Base-by-base conservation (phyloP, 2,113 vertebrate species). In the Platysternon megacephalum region DNA sequence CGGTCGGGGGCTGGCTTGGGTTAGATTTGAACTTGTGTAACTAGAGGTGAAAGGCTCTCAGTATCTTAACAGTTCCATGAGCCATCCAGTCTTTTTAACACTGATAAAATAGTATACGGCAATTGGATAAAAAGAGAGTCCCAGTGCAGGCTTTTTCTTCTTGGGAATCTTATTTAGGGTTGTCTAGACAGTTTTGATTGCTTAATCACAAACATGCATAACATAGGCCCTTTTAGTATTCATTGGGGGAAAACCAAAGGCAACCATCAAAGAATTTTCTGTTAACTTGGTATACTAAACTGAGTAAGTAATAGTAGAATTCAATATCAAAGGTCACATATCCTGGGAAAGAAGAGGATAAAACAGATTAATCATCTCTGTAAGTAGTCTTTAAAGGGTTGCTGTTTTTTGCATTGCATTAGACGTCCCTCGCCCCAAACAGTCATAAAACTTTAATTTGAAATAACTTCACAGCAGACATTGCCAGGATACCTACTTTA, bases 241-340 rank as follows among this genome's bases (percentile, higher is more conserved):
- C 61, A 95, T 58, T 58, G 42, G 49, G 58, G 87, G 82, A 78
- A 95, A 97, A 92, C 93, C 61, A 46, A 74, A 79, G 42, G 26
- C 93, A 51, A 93, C 90, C 26, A 89, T 92, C 72, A 53, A 44
- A 92, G 72, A 12, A 19, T 56, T 97, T 96, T 90, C 95, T 96
- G 95, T 93, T 89, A 44, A 74, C 78, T 85, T 85, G 46, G 17
- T 85, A 28, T 97, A 44, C 89, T 95, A 93, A 76, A 85, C 48
- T 24, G 42, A 78, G 22, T 76, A 26, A 44, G 24, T 11, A 78
- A 26, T 28, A 46, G 74, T 28, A 78, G 74, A 78, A 46, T 96
- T 58, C 35, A 44, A 21, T n/a, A 89, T 89, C 82, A 76, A 56
- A 92, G 81, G 35, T 82, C 90, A 11, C 95, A 81, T 28, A 56